phyloP scores from a whole-genome alignment of 2,113 vertebrate species.

The Megalops atlanticus region DNA sequence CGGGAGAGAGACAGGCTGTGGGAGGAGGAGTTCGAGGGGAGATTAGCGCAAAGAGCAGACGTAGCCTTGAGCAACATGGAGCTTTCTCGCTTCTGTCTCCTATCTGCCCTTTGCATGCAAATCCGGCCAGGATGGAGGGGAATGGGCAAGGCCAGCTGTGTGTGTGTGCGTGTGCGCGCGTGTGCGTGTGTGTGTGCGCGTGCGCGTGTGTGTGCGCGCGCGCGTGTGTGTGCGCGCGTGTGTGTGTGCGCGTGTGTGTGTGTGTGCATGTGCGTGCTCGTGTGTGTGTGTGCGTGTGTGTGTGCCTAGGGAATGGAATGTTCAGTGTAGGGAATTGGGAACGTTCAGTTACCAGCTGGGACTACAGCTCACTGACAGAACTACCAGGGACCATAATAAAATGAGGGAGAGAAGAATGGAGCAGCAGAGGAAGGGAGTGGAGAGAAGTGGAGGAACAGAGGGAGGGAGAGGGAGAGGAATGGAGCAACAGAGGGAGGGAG shows the following conservation, averaged over 20 bases:
- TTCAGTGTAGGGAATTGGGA: too few relatives aligned
- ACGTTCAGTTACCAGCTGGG: not conserved
- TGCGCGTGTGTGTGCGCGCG: conserved; percentile 31
- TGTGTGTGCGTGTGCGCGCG: too few relatives aligned
- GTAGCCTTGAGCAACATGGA: not conserved
- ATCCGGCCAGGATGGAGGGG: not conserved
- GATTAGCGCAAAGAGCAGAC: not conserved
- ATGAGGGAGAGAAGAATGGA: not conserved
- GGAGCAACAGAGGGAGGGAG: not conserved
- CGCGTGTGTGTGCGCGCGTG: not conserved
- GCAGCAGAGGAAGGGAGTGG: not conserved
- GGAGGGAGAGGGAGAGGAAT: not conserved
- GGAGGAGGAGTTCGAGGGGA: not conserved
- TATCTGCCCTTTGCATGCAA: not conserved
- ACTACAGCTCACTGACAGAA: not conserved
- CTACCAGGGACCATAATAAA: not conserved
- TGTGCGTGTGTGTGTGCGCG: not conserved
- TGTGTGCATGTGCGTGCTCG: not conserved
- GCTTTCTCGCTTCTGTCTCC: not conserved
- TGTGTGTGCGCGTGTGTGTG: conserved; percentile 3
- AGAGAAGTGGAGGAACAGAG: not conserved
- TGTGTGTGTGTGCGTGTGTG: not conserved
- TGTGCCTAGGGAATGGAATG: too few relatives aligned
- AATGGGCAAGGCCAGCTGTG: too few relatives aligned
- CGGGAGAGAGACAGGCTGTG: not conserved